These are phyloP conservation scores for Phaetusa simplex DNA, from an alignment of 2,113 vertebrate species.

Conservation along the genomic window DNA sequence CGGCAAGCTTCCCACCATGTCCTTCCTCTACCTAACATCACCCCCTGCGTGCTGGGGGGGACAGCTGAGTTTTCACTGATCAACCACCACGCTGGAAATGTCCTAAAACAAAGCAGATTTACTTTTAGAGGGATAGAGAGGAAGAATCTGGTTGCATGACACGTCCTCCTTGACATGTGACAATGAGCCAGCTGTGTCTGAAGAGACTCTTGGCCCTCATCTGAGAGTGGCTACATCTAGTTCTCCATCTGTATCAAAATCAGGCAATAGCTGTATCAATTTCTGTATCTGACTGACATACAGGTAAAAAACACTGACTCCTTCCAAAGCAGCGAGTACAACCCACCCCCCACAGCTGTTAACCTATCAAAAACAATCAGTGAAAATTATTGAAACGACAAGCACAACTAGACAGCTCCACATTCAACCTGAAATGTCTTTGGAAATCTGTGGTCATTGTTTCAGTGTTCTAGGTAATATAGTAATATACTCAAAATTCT, in stretches of 20 bases:
- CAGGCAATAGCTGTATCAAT: neutral
- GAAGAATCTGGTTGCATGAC: neutral
- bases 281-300: neutral
- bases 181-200: neutral
- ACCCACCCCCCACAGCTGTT: neutral
- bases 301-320: neutral
- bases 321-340: neutral
- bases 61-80: neutral
- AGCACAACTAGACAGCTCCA: neutral
- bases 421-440: neutral
- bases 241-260: neutral
- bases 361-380: neutral
- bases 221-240: neutral
- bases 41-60: no score
- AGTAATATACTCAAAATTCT: neutral
- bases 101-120: neutral
- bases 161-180: neutral
- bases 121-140: neutral
- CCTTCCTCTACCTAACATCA: neutral
- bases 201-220: neutral
- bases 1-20: neutral
- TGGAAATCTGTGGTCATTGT: neutral
- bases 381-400: neutral
- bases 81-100: neutral
- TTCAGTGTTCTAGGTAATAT: neutral